Conservation (phyloP, 2,888 invertebrate species). For the Nematopogon swammerdamellus region DNA sequence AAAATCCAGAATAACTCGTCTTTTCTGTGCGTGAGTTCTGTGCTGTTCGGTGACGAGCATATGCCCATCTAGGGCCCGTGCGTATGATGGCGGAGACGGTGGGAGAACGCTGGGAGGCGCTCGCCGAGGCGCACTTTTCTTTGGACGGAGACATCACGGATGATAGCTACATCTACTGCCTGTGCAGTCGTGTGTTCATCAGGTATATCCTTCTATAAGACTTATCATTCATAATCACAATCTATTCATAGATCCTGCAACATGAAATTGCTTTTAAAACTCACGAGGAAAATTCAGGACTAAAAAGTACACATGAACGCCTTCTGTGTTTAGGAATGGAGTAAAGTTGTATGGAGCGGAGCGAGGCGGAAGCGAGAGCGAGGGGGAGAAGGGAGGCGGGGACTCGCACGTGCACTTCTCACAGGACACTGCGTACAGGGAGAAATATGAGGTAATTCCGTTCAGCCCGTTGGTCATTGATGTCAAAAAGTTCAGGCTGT, state of each 20-base stretch:
- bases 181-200: conserved; percentile 68
- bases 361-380: conserved; percentile 40
- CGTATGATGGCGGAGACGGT: not conserved
- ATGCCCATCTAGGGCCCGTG: no score
- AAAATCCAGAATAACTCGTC: no score
- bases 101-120: conserved; percentile 58
- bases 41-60: no score
- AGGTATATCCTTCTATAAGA: conserved; percentile 45
- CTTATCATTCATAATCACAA: no score
- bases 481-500: no score
- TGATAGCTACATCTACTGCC: conserved; percentile 60
- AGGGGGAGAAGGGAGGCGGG: conserved; percentile 31
- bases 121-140: conserved; percentile 61
- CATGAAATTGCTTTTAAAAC: no score
- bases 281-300: no score
- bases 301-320: no score
- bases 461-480: no score
- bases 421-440: conserved; percentile 40
- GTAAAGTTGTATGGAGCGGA: conserved; percentile 31
- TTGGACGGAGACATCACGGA: conserved; percentile 29
- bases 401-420: conserved; percentile 52
- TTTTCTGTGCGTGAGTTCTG: no score
- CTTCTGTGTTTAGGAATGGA: conserved; percentile 29
- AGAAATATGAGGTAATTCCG: conserved; percentile 48
- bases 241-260: no score